Percentiles rank a stretch among this genome's conserved stretches.
These are phyloP conservation scores for Lepidocyrtoides sp. DNA, from an alignment of 2,888 invertebrate genomes.

Conservation along the genomic window DNA sequence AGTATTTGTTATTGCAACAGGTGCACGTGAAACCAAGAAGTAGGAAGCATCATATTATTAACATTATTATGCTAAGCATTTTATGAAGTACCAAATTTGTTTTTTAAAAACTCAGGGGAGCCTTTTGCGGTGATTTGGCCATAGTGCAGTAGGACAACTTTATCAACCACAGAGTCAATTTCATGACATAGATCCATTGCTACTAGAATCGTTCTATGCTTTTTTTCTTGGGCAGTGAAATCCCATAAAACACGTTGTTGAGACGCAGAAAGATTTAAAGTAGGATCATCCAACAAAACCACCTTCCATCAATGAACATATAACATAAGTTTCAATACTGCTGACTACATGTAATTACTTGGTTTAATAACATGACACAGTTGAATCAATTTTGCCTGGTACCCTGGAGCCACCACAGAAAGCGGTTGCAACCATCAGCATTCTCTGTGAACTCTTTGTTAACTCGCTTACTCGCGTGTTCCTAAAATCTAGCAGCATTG, in stretches of 20 bases:
- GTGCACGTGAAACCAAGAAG: too few species aligned
- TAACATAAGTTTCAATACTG: background rate
- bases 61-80: too few species aligned
- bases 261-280: slow-evolving; percentile 59
- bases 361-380: background rate
- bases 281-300: slow-evolving; percentile 77
- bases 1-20: too few species aligned
- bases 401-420: slow-evolving; percentile 78
- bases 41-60: too few species aligned
- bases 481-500: slow-evolving; percentile 69
- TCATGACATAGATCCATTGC: slow-evolving; percentile 74
- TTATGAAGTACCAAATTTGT: slow-evolving; percentile 67
- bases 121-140: slow-evolving; percentile 73
- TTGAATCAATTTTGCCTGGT: background rate
- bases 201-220: slow-evolving; percentile 70
- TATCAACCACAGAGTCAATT: slow-evolving; percentile 60
- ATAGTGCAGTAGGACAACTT: slow-evolving; percentile 57
- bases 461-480: slow-evolving; percentile 55
- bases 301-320: slow-evolving; percentile 41
- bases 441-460: slow-evolving; percentile 61
- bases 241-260: slow-evolving; percentile 76
- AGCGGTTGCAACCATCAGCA: slow-evolving; percentile 75
- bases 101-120: slow-evolving; percentile 70
- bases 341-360: too few species aligned
- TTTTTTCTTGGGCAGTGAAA: slow-evolving; percentile 70